Conservation (phyloP, 2,888 invertebrate genomes). For the Aporophyla nigra region DNA sequence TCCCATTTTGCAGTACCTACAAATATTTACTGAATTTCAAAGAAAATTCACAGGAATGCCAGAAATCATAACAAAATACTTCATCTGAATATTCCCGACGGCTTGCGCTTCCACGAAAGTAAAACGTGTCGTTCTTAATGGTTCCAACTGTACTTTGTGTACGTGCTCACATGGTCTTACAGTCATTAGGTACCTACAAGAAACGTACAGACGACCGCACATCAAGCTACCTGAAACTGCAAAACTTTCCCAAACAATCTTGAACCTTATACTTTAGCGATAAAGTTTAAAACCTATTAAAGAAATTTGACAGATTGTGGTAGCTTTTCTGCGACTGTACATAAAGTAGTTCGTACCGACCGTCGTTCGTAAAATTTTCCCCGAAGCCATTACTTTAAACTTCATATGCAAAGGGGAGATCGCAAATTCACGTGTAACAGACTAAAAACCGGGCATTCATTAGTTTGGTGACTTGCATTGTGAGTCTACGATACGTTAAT, state of each 20-base stretch:
- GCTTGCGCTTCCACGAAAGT: constrained; percentile 47
- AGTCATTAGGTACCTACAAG: constrained; percentile 68
- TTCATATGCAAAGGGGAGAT: constrained; percentile 65
- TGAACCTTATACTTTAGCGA: too few species aligned
- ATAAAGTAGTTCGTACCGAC: constrained; percentile 10
- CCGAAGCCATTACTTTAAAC: constrained; percentile 72
- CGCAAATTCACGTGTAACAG: constrained; percentile 74
- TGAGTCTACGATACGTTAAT: constrained; percentile 75
- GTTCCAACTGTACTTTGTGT: constrained; percentile 40
- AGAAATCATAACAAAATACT: constrained; percentile 38
- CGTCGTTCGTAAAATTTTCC: constrained; percentile 66
- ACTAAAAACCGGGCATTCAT: constrained; percentile 83
- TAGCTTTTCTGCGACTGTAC: background rate
- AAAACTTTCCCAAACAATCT: too few species aligned
- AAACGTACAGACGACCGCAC: constrained; percentile 47
- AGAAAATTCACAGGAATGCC: constrained; percentile 22
- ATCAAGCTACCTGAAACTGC: too few species aligned
- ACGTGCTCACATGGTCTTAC: constrained; percentile 64
- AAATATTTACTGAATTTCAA: constrained; percentile 6
- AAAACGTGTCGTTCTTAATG: constrained; percentile 49
- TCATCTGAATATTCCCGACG: constrained; percentile 20
- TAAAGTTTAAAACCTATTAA: too few species aligned
- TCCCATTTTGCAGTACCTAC: background rate
- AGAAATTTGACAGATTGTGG: too few species aligned
- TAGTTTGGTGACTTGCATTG: constrained; percentile 86